Percentiles rank a stretch among this genome's conserved stretches.
These are phyloP conservation scores for Podarcis raffonei DNA, from an alignment of 2,113 vertebrate species.

Conservation along the genomic window DNA sequence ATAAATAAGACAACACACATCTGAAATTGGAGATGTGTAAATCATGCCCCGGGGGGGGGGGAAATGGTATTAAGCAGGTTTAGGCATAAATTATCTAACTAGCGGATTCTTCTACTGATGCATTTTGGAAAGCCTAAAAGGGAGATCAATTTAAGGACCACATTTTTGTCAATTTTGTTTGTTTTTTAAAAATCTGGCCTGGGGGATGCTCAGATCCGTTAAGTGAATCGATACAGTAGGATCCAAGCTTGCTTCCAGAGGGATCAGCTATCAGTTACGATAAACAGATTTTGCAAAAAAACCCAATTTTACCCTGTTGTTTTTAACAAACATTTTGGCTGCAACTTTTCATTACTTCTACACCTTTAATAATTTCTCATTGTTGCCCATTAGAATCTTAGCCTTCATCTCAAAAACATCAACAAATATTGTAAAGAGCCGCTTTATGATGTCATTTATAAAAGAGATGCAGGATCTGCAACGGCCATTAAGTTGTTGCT, in stretches of 20 bases:
- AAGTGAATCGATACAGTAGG: not conserved
- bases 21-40: conserved; percentile 22
- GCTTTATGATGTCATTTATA: not conserved
- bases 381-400: not conserved
- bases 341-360: conserved; percentile 15
- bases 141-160: conserved; percentile 11
- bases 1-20: conserved; percentile 11
- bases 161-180: conserved; percentile 10
- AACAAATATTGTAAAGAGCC: not conserved
- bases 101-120: not conserved
- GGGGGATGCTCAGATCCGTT: not conserved
- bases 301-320: not conserved
- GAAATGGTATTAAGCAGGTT: conserved; percentile 2
- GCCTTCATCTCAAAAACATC: not conserved
- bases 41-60: conserved; percentile 17
- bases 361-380: not conserved
- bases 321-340: not conserved
- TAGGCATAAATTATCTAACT: conserved; percentile 5
- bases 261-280: not conserved
- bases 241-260: not conserved
- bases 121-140: conserved; percentile 12
- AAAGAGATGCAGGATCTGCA: not conserved
- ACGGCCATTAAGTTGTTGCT: not conserved
- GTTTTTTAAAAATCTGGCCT: conserved; percentile 6
- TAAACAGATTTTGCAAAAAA: not conserved